Percentiles rank a stretch among this genome's conserved stretches.
phyloP scores from a whole-genome alignment of 2,888 invertebrate species.

The Antitype chi region DNA sequence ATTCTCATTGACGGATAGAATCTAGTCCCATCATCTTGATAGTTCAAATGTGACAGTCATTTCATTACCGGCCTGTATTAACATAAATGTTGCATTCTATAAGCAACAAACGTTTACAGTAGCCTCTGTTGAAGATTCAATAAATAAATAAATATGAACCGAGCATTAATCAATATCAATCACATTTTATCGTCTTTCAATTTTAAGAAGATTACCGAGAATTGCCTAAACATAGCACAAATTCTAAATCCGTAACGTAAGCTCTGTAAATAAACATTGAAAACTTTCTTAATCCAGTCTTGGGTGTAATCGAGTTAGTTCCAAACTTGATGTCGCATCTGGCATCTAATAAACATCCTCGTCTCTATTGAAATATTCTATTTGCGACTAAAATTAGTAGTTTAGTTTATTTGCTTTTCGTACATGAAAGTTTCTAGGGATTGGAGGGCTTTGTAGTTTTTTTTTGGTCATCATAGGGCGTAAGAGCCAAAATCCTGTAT shows the following conservation, averaged over 20 bases:
- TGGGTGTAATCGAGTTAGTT: conserved; percentile 69
- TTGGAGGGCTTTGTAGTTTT: background rate
- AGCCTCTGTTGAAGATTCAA: too few relatives aligned
- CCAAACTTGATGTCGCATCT: conserved; percentile 66
- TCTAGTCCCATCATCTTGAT: too few relatives aligned
- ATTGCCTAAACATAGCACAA: background rate
- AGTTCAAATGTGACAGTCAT: too few relatives aligned
- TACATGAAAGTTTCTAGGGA: background rate
- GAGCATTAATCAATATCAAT: background rate
- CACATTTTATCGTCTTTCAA: conserved; percentile 1
- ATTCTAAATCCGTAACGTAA: conserved; percentile 52
- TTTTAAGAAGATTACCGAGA: conserved; percentile 13
- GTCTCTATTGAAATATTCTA: conserved; percentile 47
- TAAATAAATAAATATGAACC: too few relatives aligned
- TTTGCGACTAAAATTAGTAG: conserved; percentile 44
- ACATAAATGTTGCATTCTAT: too few relatives aligned
- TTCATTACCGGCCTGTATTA: too few relatives aligned
- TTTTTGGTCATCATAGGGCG: too few relatives aligned
- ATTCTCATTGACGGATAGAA: too few relatives aligned
- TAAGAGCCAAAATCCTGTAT: too few relatives aligned
- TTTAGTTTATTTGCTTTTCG: conserved; percentile 35
- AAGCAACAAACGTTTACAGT: too few relatives aligned
- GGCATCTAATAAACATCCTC: conserved; percentile 62
- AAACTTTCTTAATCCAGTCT: conserved; percentile 66
- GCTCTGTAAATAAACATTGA: conserved; percentile 63